Conservation (phyloP, 1,140 invertebrate species). For the Magallana angulata region DNA sequence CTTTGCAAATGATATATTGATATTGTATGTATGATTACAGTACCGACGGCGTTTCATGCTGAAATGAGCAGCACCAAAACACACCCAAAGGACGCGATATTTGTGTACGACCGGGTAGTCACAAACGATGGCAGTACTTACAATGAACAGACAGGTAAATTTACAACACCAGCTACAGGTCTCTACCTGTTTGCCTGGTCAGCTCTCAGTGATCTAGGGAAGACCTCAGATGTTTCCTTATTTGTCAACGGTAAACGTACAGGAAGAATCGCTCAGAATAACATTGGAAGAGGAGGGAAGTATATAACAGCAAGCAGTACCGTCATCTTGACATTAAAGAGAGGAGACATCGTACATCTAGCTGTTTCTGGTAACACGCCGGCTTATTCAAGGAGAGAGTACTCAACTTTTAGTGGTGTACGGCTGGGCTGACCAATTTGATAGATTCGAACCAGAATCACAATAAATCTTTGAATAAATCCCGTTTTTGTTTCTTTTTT, state of each 20-base stretch:
- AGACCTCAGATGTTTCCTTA: neutral
- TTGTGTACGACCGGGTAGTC: neutral
- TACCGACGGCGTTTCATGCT: neutral
- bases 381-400: neutral
- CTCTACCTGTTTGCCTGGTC: neutral
- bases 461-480: neutral
- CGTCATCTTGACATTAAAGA: neutral
- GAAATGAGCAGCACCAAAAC: neutral
- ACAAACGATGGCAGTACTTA: neutral
- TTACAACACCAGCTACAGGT: neutral
- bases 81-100: neutral
- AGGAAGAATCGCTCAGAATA: neutral
- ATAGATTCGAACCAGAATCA: neutral
- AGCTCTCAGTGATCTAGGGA: neutral
- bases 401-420: neutral
- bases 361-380: neutral
- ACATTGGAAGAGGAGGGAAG: neutral
- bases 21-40: neutral
- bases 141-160: neutral
- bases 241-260: neutral
- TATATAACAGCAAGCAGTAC: neutral
- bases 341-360: neutral
- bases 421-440: neutral
- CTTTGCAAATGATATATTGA: neutral
- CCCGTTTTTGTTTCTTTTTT: no score